Percentiles rank a stretch among this genome's conserved stretches.
phyloP scores from a whole-genome alignment of 2,797 vertebrate genomes.

The Acipenser oxyrinchus region DNA sequence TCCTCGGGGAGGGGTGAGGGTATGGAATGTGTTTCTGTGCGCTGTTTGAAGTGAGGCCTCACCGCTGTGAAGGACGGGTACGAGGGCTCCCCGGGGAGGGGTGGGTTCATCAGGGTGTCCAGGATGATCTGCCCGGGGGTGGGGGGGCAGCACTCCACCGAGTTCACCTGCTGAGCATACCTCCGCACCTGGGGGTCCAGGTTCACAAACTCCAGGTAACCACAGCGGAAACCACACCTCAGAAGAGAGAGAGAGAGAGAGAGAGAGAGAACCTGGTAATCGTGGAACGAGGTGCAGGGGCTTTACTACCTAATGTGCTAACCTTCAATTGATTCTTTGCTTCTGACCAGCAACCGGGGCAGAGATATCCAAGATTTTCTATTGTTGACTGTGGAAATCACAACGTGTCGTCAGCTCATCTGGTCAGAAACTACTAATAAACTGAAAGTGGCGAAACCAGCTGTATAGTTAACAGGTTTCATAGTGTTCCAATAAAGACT shows the following conservation, averaged over 20 bases:
- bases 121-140: slow-evolving; percentile 51
- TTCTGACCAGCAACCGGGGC: too few species aligned
- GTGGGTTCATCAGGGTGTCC: slow-evolving; percentile 50
- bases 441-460: too few species aligned
- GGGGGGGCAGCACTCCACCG: slow-evolving; percentile 20
- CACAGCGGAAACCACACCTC: slow-evolving; percentile 59
- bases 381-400: too few species aligned
- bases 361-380: too few species aligned
- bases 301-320: too few species aligned
- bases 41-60: slow-evolving; percentile 3
- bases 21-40: too few species aligned
- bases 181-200: slow-evolving; percentile 42
- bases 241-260: neutral
- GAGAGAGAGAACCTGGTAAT: neutral
- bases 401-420: too few species aligned
- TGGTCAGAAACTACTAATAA: too few species aligned
- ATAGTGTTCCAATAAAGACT: too few species aligned
- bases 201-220: slow-evolving; percentile 61
- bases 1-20: slow-evolving; percentile 48
- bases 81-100: slow-evolving; percentile 52
- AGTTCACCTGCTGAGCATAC: slow-evolving; percentile 18
- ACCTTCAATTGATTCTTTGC: too few species aligned
- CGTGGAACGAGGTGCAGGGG: too few species aligned
- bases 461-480: too few species aligned
- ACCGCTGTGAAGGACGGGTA: slow-evolving; percentile 42